Percentiles rank a stretch among this genome's conserved stretches.
These are phyloP conservation scores for Apostichopus japonicus DNA, from an alignment of 35 echinoderm and acorn worm genomes.

Conservation along the genomic window DNA sequence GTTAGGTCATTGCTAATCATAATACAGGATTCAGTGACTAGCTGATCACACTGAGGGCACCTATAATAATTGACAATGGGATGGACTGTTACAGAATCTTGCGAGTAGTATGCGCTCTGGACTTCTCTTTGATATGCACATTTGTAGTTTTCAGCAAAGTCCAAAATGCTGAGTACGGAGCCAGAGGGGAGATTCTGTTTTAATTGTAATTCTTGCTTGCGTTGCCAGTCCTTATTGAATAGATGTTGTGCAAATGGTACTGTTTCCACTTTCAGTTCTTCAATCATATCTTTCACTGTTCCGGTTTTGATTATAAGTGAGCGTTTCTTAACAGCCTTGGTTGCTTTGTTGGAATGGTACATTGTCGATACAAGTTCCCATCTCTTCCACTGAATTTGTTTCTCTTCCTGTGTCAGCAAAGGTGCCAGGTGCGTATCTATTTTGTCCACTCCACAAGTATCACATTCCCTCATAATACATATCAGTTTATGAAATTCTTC, in stretches of 20 bases:
- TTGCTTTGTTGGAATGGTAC: conserved; percentile 42
- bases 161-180: conserved; percentile 6
- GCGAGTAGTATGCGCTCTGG: conserved; percentile 12
- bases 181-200: background rate
- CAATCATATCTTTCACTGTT: background rate
- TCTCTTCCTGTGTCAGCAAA: too few species aligned
- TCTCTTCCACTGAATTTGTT: too few species aligned
- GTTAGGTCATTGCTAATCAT: background rate
- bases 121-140: conserved; percentile 33
- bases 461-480: too few species aligned
- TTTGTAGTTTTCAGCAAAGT: conserved; percentile 43
- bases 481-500: background rate
- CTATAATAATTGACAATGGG: conserved; percentile 23
- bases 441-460: background rate
- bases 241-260: background rate
- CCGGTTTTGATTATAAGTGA: conserved; percentile 38
- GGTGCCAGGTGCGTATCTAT: background rate
- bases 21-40: background rate
- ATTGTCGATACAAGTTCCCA: conserved; percentile 41
- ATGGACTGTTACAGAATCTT: background rate
- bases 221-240: background rate
- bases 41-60: background rate
- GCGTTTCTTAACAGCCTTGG: conserved; percentile 35
- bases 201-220: background rate
- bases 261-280: background rate